Evolutionary conservation across 2,113 vertebrate genomes (phyloP).

Genomic region (Pagrus major): DNA sequence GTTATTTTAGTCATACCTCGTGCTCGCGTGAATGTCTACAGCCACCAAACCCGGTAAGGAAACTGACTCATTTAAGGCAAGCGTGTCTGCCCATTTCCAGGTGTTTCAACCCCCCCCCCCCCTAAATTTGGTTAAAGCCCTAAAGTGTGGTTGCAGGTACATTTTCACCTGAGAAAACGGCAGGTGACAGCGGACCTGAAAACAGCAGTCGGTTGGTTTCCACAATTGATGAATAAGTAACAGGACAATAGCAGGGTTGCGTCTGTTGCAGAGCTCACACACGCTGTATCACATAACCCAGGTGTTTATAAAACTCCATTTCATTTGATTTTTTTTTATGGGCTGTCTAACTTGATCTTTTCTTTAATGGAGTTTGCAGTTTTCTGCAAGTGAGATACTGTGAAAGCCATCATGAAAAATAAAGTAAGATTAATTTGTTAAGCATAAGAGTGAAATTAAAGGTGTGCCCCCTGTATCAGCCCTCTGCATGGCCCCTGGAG

Average conservation of each 20-base stretch:
- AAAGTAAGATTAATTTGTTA: not conserved
- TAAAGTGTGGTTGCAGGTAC: too few relatives aligned
- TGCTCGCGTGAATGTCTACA: not conserved
- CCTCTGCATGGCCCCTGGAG: not conserved
- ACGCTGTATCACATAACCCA: constrained; percentile 61
- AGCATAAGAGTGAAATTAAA: not conserved
- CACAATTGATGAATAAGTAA: constrained; percentile 83
- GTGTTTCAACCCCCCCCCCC: too few relatives aligned
- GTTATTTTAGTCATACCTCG: not conserved
- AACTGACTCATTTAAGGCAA: not conserved
- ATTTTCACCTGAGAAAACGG: constrained; percentile 51
- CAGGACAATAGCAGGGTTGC: constrained; percentile 69
- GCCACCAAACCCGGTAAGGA: not conserved
- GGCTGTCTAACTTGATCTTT: not conserved
- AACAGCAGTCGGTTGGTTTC: constrained; percentile 61
- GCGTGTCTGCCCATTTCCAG: too few relatives aligned
- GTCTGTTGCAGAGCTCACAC: constrained; percentile 73
- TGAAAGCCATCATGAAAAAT: not conserved
- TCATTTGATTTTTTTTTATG: not conserved
- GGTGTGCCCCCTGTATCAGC: not conserved
- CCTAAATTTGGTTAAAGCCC: too few relatives aligned
- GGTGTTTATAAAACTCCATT: constrained; percentile 5
- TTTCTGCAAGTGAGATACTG: not conserved
- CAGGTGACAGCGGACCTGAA: constrained; percentile 56
- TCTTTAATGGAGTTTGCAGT: not conserved